phyloP scores from a whole-genome alignment of 2,797 vertebrate genomes.

The Pristis pectinata region DNA sequence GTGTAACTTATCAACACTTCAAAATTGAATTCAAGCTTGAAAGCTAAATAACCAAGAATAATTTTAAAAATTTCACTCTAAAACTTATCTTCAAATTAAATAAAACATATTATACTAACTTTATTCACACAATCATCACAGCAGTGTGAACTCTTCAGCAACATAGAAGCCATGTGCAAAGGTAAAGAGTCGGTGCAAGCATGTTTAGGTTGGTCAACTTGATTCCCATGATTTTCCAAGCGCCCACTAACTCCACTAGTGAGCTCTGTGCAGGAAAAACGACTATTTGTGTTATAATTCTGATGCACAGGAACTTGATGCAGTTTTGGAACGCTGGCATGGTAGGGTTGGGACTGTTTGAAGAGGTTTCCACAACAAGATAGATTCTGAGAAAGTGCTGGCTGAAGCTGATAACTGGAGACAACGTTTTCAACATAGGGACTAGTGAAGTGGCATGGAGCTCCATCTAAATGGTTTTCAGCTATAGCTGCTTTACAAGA shows the following conservation, averaged over 20 bases:
- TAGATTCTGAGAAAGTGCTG: conserved; percentile 53
- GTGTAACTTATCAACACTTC: not conserved
- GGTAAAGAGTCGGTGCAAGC: conserved; percentile 81
- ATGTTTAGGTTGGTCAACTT: conserved; percentile 61
- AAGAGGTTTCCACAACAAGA: conserved; percentile 74
- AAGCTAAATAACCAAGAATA: not conserved
- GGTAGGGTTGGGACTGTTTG: conserved; percentile 59
- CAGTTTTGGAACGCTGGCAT: conserved; percentile 56
- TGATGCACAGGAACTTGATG: conserved; percentile 58
- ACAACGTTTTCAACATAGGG: conserved; percentile 58
- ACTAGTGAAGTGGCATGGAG: conserved; percentile 54
- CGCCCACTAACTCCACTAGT: conserved; percentile 53
- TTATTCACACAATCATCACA: conserved; percentile 83
- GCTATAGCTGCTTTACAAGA: conserved; percentile 57
- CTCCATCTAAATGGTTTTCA: conserved; percentile 50
- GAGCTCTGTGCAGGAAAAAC: conserved; percentile 62
- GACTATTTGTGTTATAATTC: conserved; percentile 59
- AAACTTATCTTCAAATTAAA: conserved; percentile 41
- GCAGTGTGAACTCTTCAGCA: conserved; percentile 81
- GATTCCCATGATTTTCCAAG: conserved; percentile 58
- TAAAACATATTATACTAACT: conserved; percentile 66
- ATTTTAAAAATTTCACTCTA: too few relatives aligned
- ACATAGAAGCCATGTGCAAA: conserved; percentile 74
- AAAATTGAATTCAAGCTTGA: not conserved
- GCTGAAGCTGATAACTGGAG: conserved; percentile 55